A percentile compares a stretch with the other conserved stretches of the same genome.
These are phyloP conservation scores for Trogon melanurus DNA, from an alignment of 2,113 vertebrate species.

Conservation along the genomic window DNA sequence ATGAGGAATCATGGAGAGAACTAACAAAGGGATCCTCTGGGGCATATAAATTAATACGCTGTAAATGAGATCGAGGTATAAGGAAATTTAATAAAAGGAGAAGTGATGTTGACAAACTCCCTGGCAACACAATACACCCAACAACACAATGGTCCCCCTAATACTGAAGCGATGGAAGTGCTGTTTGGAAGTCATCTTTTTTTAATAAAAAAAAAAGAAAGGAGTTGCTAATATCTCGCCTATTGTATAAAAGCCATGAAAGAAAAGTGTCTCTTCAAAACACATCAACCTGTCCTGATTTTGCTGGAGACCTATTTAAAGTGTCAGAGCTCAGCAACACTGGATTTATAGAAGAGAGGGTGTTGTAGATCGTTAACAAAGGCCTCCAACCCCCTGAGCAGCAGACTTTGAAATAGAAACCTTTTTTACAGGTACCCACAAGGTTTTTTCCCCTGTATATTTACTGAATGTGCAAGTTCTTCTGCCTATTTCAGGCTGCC, in stretches of 20 bases:
- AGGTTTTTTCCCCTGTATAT: fast-evolving
- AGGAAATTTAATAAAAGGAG: background rate
- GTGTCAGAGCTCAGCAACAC: background rate
- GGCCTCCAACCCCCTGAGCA: background rate
- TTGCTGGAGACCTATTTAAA: background rate
- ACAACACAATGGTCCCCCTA: background rate
- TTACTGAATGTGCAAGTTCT: background rate
- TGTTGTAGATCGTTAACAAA: background rate
- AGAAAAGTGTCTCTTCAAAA: background rate
- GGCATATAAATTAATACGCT: background rate
- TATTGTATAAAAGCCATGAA: background rate
- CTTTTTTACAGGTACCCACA: background rate
- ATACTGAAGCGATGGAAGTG: background rate
- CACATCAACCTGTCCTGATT: background rate
- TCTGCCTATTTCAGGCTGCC: background rate
- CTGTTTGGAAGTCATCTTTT: background rate
- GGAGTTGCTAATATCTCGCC: background rate
- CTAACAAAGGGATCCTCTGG: background rate
- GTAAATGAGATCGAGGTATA: background rate
- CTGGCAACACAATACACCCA: background rate
- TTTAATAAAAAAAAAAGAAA: background rate
- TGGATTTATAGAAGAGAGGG: background rate
- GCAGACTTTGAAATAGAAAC: background rate
- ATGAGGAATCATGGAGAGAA: background rate
- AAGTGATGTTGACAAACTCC: background rate